A percentile compares a stretch with the other conserved stretches of the same genome.
These are phyloP conservation scores for Heteronetta atricapilla DNA, from an alignment of 2,113 vertebrate genomes.

Conservation along the genomic window DNA sequence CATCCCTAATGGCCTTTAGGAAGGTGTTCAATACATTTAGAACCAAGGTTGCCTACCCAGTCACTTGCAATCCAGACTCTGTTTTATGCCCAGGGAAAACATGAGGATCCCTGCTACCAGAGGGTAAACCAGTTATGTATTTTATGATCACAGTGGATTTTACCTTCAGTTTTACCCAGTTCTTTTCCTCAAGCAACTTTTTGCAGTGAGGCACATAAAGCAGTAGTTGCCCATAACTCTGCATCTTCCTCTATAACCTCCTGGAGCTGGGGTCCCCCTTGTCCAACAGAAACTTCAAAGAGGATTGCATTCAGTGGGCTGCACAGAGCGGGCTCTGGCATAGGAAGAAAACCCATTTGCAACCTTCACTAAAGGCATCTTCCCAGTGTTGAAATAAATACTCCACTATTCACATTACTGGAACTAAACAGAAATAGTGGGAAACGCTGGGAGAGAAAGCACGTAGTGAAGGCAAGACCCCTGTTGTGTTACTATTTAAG, in stretches of 20 bases:
- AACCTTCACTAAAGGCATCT: not conserved
- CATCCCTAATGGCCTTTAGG: not conserved
- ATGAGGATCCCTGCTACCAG: not conserved
- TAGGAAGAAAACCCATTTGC: not conserved
- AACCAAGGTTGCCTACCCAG: not conserved
- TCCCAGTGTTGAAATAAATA: not conserved
- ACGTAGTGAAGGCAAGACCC: not conserved
- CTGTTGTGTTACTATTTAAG: not conserved
- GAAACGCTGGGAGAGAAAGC: not conserved
- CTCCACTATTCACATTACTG: not conserved
- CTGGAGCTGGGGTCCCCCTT: not conserved
- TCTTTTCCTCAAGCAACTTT: not conserved
- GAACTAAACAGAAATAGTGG: not conserved
- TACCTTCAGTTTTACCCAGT: not conserved
- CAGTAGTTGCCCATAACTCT: not conserved
- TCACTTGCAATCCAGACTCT: not conserved
- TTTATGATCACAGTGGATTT: not conserved
- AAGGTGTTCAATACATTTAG: not conserved
- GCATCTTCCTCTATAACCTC: not conserved
- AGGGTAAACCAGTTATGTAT: not conserved
- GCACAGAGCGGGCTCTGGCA: not conserved
- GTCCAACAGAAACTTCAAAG: not conserved
- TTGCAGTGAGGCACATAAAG: not conserved
- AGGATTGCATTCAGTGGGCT: not conserved
- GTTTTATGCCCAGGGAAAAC: not conserved